Evolutionary conservation across 2,888 invertebrate species (phyloP).

Genomic region (Fragum whitleyi): DNA sequence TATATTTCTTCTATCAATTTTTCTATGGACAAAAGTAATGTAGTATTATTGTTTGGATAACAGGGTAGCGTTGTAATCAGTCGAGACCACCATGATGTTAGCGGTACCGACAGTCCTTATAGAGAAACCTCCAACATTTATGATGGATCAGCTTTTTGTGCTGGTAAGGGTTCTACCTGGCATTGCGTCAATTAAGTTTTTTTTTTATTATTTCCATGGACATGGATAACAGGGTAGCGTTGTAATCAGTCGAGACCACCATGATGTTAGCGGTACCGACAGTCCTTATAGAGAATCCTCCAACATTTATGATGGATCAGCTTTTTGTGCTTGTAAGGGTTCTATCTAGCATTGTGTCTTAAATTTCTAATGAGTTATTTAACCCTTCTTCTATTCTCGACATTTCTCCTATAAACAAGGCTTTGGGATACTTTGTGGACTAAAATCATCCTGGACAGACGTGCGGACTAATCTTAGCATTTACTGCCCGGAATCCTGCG

Average conservation of each 20-base stretch:
- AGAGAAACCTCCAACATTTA: conserved; percentile 88
- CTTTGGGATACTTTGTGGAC: too few species aligned
- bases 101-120: conserved; percentile 88
- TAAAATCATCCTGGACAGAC: too few species aligned
- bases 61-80: conserved; percentile 88
- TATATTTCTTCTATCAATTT: too few species aligned
- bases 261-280: conserved; percentile 89
- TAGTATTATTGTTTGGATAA: conserved; percentile 9
- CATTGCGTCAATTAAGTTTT: too few species aligned
- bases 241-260: conserved; percentile 88
- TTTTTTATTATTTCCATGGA: too few species aligned
- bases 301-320: conserved; percentile 88
- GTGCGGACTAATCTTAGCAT: too few species aligned
- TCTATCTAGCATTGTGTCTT: too few species aligned
- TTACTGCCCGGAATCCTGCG: too few species aligned
- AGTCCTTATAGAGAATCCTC: conserved; percentile 88
- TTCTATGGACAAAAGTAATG: too few species aligned
- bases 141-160: conserved; percentile 88
- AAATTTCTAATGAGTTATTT: too few species aligned
- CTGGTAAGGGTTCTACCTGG: conserved; percentile 85
- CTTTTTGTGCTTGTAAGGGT: conserved; percentile 87
- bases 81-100: conserved; percentile 89
- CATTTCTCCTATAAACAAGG: too few species aligned
- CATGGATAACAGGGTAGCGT: conserved; percentile 86
- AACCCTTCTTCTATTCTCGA: too few species aligned